Base-by-base conservation (phyloP, 2,113 vertebrate genomes). In the Fregetta grallaria region DNA sequence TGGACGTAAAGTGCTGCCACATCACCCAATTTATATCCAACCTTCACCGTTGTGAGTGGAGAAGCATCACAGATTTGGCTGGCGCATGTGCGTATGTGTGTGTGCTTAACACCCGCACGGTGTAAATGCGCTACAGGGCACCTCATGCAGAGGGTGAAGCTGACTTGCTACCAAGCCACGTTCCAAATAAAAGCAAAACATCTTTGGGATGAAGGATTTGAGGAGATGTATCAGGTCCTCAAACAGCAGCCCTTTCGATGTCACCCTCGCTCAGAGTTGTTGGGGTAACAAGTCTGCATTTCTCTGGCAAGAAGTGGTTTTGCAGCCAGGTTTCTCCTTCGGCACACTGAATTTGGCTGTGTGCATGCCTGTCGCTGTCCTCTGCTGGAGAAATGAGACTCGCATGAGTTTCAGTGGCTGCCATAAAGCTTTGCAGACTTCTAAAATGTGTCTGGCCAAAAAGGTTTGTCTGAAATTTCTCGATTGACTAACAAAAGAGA, bases 291-390 rank as follows among this genome's bases (percentile, higher is more conserved):
- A 91, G 80, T 47, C 12, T 59, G 40, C 22, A 3, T 74, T 80
- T 66, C 47, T 76, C 87, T 58, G 42, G 25, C 81, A 90, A 80
- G 76, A 34, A 44, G 50, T 1, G 49, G n/a, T 21, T 78, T n/a
- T 65, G 21, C 42, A 34, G 59, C 26, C 4, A 6, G 49, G n/a
- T 42, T 79, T 76, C 80, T 53, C 4, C 45, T 18, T 15, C 4
- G 6, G 49, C 26, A 1, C 2, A 29, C 26, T 3, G n/a, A 26
- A 36, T 16, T 22, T 44, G 65, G 44, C 44, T 23, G 32, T 16
- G 65, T 19, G 21, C 3, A 2, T 0, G 1, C 42, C 63, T 17
- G 11, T 34, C 9, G 0, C 44, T 55, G 61, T 49, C 55, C 66
- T 86, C 76, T 83, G 42, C 53, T 67, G 47, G 62, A 62, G 49